A percentile compares a stretch with the other conserved stretches of the same genome.
Conservation (phyloP, 2,888 invertebrate species). For the Uloborus plumipes region DNA sequence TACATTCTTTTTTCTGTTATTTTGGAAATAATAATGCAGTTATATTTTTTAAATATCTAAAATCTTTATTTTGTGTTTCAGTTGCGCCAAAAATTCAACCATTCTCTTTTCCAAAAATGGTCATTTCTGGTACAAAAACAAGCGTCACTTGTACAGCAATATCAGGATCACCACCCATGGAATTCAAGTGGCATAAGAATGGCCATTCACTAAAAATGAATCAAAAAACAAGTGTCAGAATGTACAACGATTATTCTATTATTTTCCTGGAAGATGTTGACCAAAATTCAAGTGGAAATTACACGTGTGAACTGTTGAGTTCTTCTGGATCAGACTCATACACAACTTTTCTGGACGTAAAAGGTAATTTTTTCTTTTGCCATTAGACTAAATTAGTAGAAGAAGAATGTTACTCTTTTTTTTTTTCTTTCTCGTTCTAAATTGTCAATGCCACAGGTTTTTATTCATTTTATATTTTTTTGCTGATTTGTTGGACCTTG, state of each 20-base stretch:
- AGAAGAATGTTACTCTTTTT: no score
- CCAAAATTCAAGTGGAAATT: constrained; percentile 53
- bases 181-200: constrained; percentile 65
- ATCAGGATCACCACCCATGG: constrained; percentile 65
- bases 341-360: constrained; percentile 46
- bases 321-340: constrained; percentile 40
- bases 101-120: constrained; percentile 43
- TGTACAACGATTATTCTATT: constrained; percentile 45
- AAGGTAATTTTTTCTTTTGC: constrained; percentile 24
- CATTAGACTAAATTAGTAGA: no score
- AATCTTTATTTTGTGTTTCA: neutral
- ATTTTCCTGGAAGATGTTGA: constrained; percentile 56
- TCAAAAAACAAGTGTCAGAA: constrained; percentile 20
- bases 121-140: constrained; percentile 50
- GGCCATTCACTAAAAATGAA: constrained; percentile 20
- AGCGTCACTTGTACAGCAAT: constrained; percentile 65
- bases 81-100: constrained; percentile 35
- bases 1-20: no score
- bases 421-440: no score
- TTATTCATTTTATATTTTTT: no score
- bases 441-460: no score
- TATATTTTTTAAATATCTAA: no score
- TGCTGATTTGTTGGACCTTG: no score
- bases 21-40: no score
- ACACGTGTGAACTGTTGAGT: constrained; percentile 55